phyloP scores from a whole-genome alignment of 2,113 vertebrate species.

The Phaethornis superciliosus region DNA sequence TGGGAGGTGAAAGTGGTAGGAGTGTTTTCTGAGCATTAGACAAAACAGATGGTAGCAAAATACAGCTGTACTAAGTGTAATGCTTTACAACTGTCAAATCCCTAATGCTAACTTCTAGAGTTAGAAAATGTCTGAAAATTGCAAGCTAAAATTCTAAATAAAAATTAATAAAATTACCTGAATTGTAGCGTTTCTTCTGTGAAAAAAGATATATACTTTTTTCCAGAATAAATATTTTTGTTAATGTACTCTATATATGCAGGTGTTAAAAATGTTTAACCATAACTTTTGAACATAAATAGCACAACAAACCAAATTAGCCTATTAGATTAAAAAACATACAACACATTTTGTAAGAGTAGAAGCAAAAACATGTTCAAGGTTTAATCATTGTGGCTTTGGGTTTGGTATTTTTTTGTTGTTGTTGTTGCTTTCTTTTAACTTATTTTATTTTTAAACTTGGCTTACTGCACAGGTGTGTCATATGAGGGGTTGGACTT shows the following conservation, averaged over 20 bases:
- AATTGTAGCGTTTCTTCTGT: not conserved
- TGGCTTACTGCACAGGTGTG: not conserved
- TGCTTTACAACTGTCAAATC: not conserved
- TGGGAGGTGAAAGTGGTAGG: not conserved
- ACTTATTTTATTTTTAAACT: not conserved
- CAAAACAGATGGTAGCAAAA: not conserved
- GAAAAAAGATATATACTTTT: not conserved
- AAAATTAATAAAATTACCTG: not conserved
- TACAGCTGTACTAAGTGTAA: not conserved
- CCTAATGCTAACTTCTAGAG: not conserved
- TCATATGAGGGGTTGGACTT: too few species aligned
- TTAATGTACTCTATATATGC: not conserved
- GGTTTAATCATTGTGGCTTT: not conserved
- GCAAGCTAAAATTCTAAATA: not conserved
- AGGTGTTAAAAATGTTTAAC: not conserved
- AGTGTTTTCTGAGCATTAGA: not conserved
- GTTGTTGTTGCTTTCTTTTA: not conserved
- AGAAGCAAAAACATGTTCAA: not conserved
- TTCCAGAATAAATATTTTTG: not conserved
- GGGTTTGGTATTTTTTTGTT: not conserved
- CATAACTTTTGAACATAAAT: not conserved
- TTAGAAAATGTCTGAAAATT: not conserved
- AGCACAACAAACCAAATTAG: not conserved
- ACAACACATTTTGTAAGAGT: not conserved
- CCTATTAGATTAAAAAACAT: not conserved